Base-by-base conservation (phyloP, 2,113 vertebrate genomes). In the Tachysurus vachellii region DNA sequence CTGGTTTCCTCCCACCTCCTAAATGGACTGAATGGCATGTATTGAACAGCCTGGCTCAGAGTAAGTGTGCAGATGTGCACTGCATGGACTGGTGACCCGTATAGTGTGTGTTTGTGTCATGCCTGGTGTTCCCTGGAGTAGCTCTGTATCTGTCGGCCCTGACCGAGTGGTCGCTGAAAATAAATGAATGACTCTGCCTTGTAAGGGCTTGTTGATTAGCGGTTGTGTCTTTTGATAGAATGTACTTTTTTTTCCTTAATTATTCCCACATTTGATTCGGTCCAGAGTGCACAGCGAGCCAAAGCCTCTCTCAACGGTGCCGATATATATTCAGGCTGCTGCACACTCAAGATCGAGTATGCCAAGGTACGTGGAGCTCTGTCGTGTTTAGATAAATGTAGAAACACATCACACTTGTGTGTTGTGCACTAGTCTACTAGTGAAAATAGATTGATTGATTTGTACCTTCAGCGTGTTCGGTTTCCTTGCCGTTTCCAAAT, bases 291-390 rank as follows among this genome's bases (percentile, higher is more conserved):
- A 3, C 98, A 99, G 92, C 95, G 97, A 71, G 98, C 98, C 56
- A 99, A 99, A 92, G 98, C 98, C 0, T 99, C 97, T 1, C 95
- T 99, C 68, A 99, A 99, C 19, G 98, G 98, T 84, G 98, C 97
- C 0, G 98, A 99, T 86, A 99, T 99, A 88, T 99, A 99, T 90
- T 99, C 98, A 1, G 98, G 98, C 26, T 99, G 98, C 92, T 99
- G 98, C 90, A 98, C 98, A 8, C 94, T 99, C 79, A 99, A 99
- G 91, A 99, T 99, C 0, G 98, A 99, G 86, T 99, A 99, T 71
- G 98, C 98, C 12, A 99, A 99, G 97, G 98, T 99, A 88, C 90
- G 91, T 85, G 2, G 10, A 9, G 44, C 2, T 56, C 14, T 54
- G 4, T 80, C 12, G 36, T 81, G 21, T 23, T 80, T 21, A 19